Conservation (phyloP, 2,888 invertebrate genomes). For the Entomobrya multifasciata region DNA sequence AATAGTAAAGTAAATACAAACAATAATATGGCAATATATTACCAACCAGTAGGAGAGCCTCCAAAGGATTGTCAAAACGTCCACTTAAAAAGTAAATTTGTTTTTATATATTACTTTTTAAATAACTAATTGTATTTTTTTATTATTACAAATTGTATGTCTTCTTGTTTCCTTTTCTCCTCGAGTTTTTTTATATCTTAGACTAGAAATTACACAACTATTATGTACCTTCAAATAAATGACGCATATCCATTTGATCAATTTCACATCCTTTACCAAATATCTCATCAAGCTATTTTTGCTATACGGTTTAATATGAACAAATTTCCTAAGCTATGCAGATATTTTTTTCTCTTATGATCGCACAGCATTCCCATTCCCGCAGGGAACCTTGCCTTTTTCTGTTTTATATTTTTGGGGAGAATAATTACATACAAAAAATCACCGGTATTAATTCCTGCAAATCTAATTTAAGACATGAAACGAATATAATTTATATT, state of each 20-base stretch:
- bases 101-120: slow-evolving; percentile 24
- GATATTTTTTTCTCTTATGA: neutral
- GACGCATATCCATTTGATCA: slow-evolving; percentile 49
- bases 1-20: slow-evolving; percentile 29
- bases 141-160: slow-evolving; percentile 53
- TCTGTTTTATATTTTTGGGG: neutral
- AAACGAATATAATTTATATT: neutral
- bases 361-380: slow-evolving; percentile 43
- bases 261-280: slow-evolving; percentile 19
- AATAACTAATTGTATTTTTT: neutral
- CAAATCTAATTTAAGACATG: neutral
- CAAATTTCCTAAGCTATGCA: slow-evolving; percentile 36
- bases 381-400: slow-evolving; percentile 43
- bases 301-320: slow-evolving; percentile 30
- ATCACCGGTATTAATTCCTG: slow-evolving; percentile 11
- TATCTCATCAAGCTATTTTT: slow-evolving; percentile 6
- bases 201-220: slow-evolving; percentile 53
- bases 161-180: slow-evolving; percentile 46
- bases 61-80: slow-evolving; percentile 74
- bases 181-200: slow-evolving; percentile 1
- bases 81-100: slow-evolving; percentile 61
- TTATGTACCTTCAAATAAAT: slow-evolving; percentile 6
- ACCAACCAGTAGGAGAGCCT: slow-evolving; percentile 69
- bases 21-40: slow-evolving; percentile 66
- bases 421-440: slow-evolving; percentile 16